Evolutionary conservation across 2,797 vertebrate species (phyloP).

Genomic region (Notolabrus celidotus): DNA sequence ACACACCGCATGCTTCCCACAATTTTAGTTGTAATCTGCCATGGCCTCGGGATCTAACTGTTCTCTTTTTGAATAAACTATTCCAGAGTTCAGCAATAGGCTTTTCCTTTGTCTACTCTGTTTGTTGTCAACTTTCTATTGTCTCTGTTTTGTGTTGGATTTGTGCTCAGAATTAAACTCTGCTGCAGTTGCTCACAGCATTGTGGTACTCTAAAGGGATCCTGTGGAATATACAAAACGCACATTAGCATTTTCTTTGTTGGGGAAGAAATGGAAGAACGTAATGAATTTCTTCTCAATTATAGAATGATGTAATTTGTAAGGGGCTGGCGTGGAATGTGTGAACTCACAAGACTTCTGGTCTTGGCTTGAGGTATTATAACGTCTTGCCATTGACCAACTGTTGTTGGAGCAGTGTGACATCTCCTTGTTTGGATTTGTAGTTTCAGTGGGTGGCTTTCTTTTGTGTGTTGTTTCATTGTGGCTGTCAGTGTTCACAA

Average conservation of each 20-base stretch:
- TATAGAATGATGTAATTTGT: conserved; percentile 14
- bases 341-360: conserved; percentile 11
- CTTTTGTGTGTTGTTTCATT: no score
- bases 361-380: not conserved
- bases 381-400: conserved; percentile 1
- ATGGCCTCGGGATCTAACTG: conserved; percentile 36
- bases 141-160: conserved; percentile 32
- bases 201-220: conserved; percentile 18
- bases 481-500: not conserved
- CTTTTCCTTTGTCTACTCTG: conserved; percentile 42
- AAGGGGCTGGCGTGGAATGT: conserved; percentile 13
- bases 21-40: conserved; percentile 45
- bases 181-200: conserved; percentile 1
- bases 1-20: conserved; percentile 17
- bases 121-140: conserved; percentile 39
- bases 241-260: conserved; percentile 35
- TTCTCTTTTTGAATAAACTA: conserved; percentile 44
- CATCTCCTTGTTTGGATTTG: not conserved
- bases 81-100: conserved; percentile 41
- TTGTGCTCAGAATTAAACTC: conserved; percentile 42
- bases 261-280: conserved; percentile 3
- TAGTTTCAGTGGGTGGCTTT: not conserved
- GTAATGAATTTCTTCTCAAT: conserved; percentile 28
- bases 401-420: not conserved
- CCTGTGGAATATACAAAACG: conserved; percentile 18